Evolutionary conservation across 2,888 invertebrate species (phyloP), one percentile per base, ranked within the genome.

Genomic region (Vesta saturnalis): DNA sequence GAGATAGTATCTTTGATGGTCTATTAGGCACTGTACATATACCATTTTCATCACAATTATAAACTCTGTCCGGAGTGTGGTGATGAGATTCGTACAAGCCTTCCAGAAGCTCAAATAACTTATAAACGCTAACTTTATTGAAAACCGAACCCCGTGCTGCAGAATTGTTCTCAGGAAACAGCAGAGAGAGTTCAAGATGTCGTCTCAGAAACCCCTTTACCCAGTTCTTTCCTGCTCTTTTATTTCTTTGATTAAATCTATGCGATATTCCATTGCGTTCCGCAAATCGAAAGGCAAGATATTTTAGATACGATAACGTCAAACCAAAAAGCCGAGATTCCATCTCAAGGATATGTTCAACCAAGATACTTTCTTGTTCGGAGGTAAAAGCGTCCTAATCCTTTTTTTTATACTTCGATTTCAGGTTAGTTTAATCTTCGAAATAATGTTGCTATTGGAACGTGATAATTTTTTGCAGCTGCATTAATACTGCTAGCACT

Each of bases 391-490:
- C 43, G 43, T 43, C 43, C 12, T 14, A 43, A 43, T 43, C 14
- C 12, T 43, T 30, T 30, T 43, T 43, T 43, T 43, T 12, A 43
- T 43, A 1, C 43, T 43, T n/a, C 1, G 12, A 8, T 43, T 43
- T 43, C 12, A 43, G 43, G 43, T 43, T 5, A n/a, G 10, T 43
- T 43, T 2, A 43, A 43, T 5, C 43, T 43, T 43, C 43, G 43
- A 43, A 43, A 43, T 43, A 43, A 10, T 43, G 2, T 8, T 43
- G 43, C 43, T 2, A 43, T 14, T 43, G 43, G 12, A 43, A 43
- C 43, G 43, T 43, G 43, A 12, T 43, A 43, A 43, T 43, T 43
- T 43, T 43, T 43, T 43, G 43, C 43, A 43, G 43, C 43, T 43
- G 3, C 43, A 43, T 43, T 43, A 43, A 43, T 43, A 43, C 43